phyloP scores from a whole-genome alignment of 2,888 invertebrate genomes.

The Oxytorus armatus region DNA sequence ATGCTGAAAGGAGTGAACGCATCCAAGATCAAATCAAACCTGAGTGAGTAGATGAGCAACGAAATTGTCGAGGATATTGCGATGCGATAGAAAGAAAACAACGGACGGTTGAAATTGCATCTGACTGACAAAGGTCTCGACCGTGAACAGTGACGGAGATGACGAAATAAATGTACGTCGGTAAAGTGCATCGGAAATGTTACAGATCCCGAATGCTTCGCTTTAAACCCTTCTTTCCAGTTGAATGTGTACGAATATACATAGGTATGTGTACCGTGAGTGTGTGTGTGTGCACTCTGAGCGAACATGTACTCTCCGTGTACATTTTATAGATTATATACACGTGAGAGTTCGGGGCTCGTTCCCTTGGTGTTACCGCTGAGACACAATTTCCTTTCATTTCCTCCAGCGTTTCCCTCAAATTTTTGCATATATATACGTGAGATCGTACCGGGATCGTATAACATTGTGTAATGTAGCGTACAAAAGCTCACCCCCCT shows the following conservation, averaged over 20 bases:
- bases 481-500: constrained; percentile 6
- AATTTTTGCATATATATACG: constrained; percentile 43
- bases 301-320: too few species aligned
- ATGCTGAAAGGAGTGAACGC: neutral
- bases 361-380: constrained; percentile 18
- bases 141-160: constrained; percentile 2
- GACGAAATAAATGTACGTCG: constrained; percentile 11
- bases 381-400: constrained; percentile 59
- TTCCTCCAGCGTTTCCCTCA: constrained; percentile 38
- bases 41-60: neutral
- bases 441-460: constrained; percentile 10
- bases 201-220: constrained; percentile 1
- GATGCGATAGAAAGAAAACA: neutral
- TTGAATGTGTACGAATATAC: neutral
- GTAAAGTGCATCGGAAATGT: constrained; percentile 39
- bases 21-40: neutral
- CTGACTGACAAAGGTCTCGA: neutral
- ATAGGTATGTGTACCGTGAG: too few species aligned
- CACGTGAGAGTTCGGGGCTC: constrained; percentile 1
- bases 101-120: neutral
- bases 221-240: constrained; percentile 13
- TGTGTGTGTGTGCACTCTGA: neutral
- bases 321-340: constrained; percentile 10
- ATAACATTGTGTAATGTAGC: constrained; percentile 17
- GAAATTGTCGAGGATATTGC: neutral